A percentile compares a stretch with the other conserved stretches of the same genome.
These are phyloP conservation scores for Gallinago jamesoni DNA, from an alignment of 2,113 vertebrate genomes.

Conservation along the genomic window DNA sequence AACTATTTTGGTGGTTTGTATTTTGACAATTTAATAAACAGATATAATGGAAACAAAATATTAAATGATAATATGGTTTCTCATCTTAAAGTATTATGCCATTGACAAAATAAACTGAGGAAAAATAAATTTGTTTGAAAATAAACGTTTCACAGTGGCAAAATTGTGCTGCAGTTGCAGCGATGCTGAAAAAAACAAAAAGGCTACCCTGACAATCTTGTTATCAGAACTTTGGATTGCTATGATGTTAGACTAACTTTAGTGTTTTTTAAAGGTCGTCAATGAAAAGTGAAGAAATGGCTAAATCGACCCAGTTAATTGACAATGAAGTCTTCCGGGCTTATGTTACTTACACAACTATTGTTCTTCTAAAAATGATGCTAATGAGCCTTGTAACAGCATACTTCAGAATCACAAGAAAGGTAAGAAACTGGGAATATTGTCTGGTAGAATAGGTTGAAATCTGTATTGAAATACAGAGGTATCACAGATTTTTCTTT, in stretches of 20 bases:
- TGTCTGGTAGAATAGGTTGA: not conserved
- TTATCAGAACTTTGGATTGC: not conserved
- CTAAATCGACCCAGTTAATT: constrained; percentile 46
- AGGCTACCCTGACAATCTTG: not conserved
- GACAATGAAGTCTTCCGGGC: constrained; percentile 76
- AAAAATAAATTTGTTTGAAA: not conserved
- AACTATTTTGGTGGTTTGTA: not conserved
- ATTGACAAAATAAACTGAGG: not conserved
- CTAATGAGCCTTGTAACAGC: constrained; percentile 76
- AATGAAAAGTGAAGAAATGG: constrained; percentile 63
- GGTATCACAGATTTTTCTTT: not conserved
- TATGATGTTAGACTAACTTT: not conserved
- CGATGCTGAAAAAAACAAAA: not conserved
- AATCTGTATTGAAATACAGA: not conserved
- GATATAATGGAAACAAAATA: not conserved
- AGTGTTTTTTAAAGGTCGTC: not conserved
- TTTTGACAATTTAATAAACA: constrained; percentile 12
- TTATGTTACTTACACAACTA: constrained; percentile 73
- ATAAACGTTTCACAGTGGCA: not conserved
- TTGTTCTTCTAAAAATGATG: constrained; percentile 86
- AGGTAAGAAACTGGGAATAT: constrained; percentile 69
- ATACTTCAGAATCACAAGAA: constrained; percentile 74
- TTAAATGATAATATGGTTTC: not conserved
- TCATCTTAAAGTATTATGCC: not conserved
- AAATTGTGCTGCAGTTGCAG: not conserved